These are phyloP conservation scores for Rhorus exstirpatorius DNA, from an alignment of 2,888 invertebrate species.

Conservation along the genomic window DNA sequence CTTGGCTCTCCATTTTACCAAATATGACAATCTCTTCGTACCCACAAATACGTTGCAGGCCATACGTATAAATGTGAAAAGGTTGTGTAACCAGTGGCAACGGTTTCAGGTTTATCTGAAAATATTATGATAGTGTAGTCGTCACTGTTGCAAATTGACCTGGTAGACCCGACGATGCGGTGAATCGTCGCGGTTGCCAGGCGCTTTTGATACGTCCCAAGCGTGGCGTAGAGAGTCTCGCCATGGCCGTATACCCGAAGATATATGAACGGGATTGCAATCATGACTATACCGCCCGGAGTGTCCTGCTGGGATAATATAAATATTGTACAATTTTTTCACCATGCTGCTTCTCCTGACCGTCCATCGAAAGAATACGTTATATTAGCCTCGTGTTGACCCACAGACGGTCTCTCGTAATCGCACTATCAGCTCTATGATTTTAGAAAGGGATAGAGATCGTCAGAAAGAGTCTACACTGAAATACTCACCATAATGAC, in stretches of 20 bases:
- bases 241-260: constrained; percentile 80
- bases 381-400: constrained; percentile 21
- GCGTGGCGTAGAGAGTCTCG: constrained; percentile 81
- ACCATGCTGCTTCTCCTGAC: not conserved
- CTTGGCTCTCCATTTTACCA: constrained; percentile 11
- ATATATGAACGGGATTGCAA: constrained; percentile 85
- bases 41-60: not conserved
- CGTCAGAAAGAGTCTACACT: not conserved
- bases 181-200: constrained; percentile 74
- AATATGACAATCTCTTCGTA: constrained; percentile 29
- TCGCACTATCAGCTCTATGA: not conserved
- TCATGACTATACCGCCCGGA: constrained; percentile 84
- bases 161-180: constrained; percentile 66
- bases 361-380: constrained; percentile 19
- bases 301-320: constrained; percentile 85
- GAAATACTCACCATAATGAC: constrained; percentile 25
- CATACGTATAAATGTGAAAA: constrained; percentile 36
- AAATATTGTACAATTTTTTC: constrained; percentile 81
- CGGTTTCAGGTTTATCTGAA: constrained; percentile 81
- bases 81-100: constrained; percentile 47
- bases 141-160: constrained; percentile 69
- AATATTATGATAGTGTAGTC: constrained; percentile 82
- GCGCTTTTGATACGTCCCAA: constrained; percentile 84
- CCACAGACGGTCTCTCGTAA: not conserved
- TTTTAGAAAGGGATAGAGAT: constrained; percentile 4